A percentile compares a stretch with the other conserved stretches of the same genome.
These are phyloP conservation scores for Chymomyza costata DNA, from an alignment of 1,140 invertebrate species.

Conservation along the genomic window DNA sequence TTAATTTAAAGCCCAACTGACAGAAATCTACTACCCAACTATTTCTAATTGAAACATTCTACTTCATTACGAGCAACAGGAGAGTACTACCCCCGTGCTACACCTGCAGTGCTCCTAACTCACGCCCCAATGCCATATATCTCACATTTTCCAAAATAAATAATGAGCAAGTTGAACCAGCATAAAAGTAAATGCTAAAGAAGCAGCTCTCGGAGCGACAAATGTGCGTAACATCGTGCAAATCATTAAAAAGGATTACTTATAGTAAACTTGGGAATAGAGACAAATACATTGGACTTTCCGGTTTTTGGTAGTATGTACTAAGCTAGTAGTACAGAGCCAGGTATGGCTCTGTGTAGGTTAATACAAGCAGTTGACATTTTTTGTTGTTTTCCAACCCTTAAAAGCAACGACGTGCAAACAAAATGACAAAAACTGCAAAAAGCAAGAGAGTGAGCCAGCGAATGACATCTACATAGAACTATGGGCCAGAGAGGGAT, in stretches of 20 bases:
- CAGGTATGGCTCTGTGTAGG: too few relatives aligned
- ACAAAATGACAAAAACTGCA: constrained; percentile 43
- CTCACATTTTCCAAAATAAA: too few relatives aligned
- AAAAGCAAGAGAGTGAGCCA: too few relatives aligned
- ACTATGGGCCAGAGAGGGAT: too few relatives aligned
- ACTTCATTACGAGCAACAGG: constrained; percentile 42
- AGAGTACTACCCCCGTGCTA: neutral
- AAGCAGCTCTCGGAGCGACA: constrained; percentile 24
- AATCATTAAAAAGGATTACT: constrained; percentile 73
- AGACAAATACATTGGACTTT: constrained; percentile 44
- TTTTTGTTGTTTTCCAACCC: constrained; percentile 20
- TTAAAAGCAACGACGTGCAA: constrained; percentile 54
- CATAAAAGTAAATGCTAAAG: constrained; percentile 37
- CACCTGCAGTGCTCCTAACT: too few relatives aligned
- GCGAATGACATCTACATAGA: too few relatives aligned
- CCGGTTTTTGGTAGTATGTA: constrained; percentile 23
- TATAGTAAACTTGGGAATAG: constrained; percentile 55
- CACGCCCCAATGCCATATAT: too few relatives aligned
- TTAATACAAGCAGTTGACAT: neutral
- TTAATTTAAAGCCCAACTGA: constrained; percentile 9
- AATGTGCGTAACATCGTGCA: constrained; percentile 48
- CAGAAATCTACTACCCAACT: too few relatives aligned
- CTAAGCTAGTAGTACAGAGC: too few relatives aligned
- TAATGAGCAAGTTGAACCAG: neutral
- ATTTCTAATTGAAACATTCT: constrained; percentile 57